These are phyloP conservation scores for Drosophila pseudoobscura DNA, from an alignment of 1,140 invertebrate genomes.

Conservation along the genomic window DNA sequence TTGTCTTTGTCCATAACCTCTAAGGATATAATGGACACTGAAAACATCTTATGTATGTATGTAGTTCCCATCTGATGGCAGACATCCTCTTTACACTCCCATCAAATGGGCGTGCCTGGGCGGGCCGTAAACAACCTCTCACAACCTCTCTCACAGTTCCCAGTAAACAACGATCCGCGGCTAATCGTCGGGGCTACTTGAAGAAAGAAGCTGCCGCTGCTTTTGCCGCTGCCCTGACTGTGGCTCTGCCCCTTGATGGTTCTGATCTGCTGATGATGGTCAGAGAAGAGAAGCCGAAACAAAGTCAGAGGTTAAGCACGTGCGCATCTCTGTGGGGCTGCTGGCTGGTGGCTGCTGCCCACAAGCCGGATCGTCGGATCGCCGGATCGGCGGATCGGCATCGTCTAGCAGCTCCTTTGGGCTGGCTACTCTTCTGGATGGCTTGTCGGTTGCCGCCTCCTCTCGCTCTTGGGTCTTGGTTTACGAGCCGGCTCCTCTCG, in stretches of 20 bases:
- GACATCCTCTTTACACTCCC: slow-evolving; percentile 7
- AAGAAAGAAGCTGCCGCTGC: slow-evolving; percentile 30
- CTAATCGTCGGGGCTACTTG: slow-evolving; percentile 72
- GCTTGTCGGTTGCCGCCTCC: slow-evolving; percentile 37
- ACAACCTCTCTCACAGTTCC: slow-evolving; percentile 54
- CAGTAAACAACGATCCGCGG: slow-evolving; percentile 69
- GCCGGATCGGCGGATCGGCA: background rate
- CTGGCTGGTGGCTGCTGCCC: slow-evolving; percentile 19
- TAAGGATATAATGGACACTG: background rate
- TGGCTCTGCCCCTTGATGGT: background rate
- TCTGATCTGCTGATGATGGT: slow-evolving; percentile 28
- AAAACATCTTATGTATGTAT: too few relatives aligned
- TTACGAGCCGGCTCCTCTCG: slow-evolving; percentile 72
- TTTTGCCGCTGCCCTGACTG: slow-evolving; percentile 16
- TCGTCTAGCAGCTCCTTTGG: slow-evolving; percentile 25
- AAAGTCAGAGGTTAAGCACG: slow-evolving; percentile 81
- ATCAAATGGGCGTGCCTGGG: slow-evolving; percentile 68
- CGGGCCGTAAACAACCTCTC: slow-evolving; percentile 71
- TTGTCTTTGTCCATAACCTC: background rate
- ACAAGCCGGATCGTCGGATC: slow-evolving; percentile 40
- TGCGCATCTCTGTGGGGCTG: slow-evolving; percentile 56
- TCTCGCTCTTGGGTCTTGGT: slow-evolving; percentile 29
- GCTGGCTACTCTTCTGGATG: slow-evolving; percentile 8
- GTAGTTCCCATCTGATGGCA: background rate
- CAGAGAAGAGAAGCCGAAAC: slow-evolving; percentile 52